Percentiles rank a stretch among this genome's conserved stretches.
phyloP scores from a whole-genome alignment of 2,888 invertebrate genomes.

The Alviniconcha strummeri region DNA sequence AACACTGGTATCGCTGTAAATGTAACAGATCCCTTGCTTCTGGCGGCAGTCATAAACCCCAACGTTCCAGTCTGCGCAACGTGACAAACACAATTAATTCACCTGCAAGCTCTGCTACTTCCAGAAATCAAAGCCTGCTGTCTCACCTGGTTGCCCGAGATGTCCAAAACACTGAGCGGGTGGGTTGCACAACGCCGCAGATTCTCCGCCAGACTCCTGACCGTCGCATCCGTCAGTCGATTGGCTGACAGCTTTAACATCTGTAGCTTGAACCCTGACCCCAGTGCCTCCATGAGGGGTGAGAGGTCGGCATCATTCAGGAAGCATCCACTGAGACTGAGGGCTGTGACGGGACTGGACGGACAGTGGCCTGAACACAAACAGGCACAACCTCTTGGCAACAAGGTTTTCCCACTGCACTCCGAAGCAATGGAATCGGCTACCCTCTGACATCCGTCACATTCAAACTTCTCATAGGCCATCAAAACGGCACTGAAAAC shows the following conservation, averaged over 20 bases:
- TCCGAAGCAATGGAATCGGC: too few relatives aligned
- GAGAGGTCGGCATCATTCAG: constrained; percentile 58
- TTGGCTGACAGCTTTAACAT: constrained; percentile 67
- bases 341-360: constrained; percentile 46
- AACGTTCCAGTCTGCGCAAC: too few relatives aligned
- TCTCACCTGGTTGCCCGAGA: constrained; percentile 60
- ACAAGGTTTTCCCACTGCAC: too few relatives aligned
- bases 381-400: neutral
- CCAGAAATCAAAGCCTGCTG: too few relatives aligned
- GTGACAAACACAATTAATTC: too few relatives aligned
- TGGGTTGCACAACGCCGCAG: constrained; percentile 50
- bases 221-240: constrained; percentile 57
- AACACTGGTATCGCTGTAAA: too few relatives aligned
- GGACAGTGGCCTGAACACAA: constrained; percentile 5
- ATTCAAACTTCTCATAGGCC: too few relatives aligned
- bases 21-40: too few relatives aligned
- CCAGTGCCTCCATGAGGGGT: constrained; percentile 52
- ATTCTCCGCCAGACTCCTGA: constrained; percentile 49
- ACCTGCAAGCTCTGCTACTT: too few relatives aligned
- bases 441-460: too few relatives aligned
- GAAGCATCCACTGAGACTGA: constrained; percentile 62
- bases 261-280: constrained; percentile 52
- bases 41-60: too few relatives aligned
- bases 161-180: constrained; percentile 59
- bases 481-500: too few relatives aligned